These are phyloP conservation scores for Corythoichthys haematopterus DNA, from an alignment of 2,113 vertebrate genomes.

Conservation along the genomic window DNA sequence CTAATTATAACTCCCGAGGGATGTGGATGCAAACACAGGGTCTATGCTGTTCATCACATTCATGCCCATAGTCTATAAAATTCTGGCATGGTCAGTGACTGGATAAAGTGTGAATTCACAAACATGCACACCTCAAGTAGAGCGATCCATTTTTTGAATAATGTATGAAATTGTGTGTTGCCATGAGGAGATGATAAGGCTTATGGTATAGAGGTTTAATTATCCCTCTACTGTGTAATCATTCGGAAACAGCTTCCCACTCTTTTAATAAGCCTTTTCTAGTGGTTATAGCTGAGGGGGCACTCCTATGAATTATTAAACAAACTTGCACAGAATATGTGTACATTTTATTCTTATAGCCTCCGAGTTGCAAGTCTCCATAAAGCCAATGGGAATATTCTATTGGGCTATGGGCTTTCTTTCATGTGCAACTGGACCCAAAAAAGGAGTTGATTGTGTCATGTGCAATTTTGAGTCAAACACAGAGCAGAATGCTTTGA, in stretches of 20 bases:
- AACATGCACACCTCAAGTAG: constrained; percentile 19
- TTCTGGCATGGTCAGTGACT: constrained; percentile 6
- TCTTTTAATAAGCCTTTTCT: constrained; percentile 62
- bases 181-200: constrained; percentile 55
- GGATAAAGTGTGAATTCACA: constrained; percentile 16
- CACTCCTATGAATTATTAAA: constrained; percentile 60
- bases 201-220: constrained; percentile 65
- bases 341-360: constrained; percentile 35
- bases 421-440: constrained; percentile 25
- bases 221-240: constrained; percentile 62
- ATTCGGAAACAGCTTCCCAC: constrained; percentile 60
- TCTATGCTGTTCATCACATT: background rate
- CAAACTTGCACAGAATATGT: constrained; percentile 39
- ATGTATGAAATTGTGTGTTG: constrained; percentile 54
- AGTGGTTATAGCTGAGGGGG: constrained; percentile 53
- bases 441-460: constrained; percentile 26
- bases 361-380: constrained; percentile 28
- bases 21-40: constrained; percentile 15
- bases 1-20: constrained; percentile 50
- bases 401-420: constrained; percentile 22
- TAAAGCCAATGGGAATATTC: constrained; percentile 32
- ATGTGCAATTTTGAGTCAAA: constrained; percentile 39
- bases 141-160: constrained; percentile 57
- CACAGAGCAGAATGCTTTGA: constrained; percentile 27
- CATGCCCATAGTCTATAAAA: background rate